Conservation (phyloP, 2,113 vertebrate species). For the Oncorhynchus clarkii region DNA sequence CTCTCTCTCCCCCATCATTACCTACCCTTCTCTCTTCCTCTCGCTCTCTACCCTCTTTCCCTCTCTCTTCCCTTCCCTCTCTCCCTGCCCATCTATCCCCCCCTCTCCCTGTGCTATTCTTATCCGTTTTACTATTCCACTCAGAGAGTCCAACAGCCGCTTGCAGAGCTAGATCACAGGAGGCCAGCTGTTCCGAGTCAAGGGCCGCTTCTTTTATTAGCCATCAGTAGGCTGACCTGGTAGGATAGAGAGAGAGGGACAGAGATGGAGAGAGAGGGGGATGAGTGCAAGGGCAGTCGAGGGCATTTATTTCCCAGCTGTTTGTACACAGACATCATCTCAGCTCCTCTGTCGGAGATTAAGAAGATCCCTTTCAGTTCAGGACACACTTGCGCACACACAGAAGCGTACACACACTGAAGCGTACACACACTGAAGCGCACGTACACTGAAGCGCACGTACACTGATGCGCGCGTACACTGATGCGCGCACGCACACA, state of each 20-base stretch:
- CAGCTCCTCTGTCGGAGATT: conserved; percentile 59
- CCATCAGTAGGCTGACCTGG: conserved; percentile 53
- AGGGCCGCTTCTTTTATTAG: conserved; percentile 74
- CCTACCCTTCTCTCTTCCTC: neutral
- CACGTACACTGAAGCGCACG: neutral
- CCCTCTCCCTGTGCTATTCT: conserved; percentile 1
- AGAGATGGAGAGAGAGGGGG: conserved; percentile 33
- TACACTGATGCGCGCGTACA: neutral
- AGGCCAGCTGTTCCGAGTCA: conserved; percentile 73
- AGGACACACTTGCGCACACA: neutral
- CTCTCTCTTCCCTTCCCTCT: too few relatives aligned
- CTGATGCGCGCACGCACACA: too few relatives aligned
- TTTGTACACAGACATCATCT: conserved; percentile 46
- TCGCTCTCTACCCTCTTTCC: neutral
- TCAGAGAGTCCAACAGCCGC: conserved; percentile 39
- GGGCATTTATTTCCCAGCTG: conserved; percentile 64
- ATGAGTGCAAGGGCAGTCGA: neutral
- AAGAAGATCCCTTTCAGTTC: conserved; percentile 41
- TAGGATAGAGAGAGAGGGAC: conserved; percentile 44
- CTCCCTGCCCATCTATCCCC: neutral
- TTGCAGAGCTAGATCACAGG: conserved; percentile 59
- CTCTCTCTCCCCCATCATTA: conserved; percentile 8
- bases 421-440: neutral
- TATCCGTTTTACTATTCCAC: conserved; percentile 40
- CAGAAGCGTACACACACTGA: neutral